Conservation (phyloP, 1,140 invertebrate genomes). For the Eubasilissa regina region DNA sequence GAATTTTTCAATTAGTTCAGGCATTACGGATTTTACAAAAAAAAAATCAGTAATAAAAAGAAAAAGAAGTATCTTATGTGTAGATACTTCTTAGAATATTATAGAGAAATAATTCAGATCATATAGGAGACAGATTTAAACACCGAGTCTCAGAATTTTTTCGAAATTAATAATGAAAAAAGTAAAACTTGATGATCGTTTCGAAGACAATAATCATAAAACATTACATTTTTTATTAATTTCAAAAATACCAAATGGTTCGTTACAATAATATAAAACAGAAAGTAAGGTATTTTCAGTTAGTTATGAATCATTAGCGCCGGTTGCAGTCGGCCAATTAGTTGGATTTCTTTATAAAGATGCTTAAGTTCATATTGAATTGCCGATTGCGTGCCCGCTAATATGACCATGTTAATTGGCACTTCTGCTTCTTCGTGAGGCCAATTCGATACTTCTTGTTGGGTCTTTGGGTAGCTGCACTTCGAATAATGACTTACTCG, state of each 20-base stretch:
- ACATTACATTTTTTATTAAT: not conserved
- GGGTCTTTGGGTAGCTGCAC: no score
- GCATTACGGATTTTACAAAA: not conserved
- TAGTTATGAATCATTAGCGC: not conserved
- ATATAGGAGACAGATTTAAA: no score
- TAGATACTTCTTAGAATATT: no score
- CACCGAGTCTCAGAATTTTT: no score
- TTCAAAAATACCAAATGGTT: not conserved
- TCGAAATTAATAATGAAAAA: not conserved
- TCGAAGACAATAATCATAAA: not conserved
- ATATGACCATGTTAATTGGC: not conserved
- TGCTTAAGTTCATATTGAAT: not conserved
- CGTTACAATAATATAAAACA: not conserved
- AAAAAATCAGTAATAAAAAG: not conserved
- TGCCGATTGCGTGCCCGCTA: not conserved
- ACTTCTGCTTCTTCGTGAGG: no score
- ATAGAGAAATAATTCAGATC: no score
- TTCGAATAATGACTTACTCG: no score
- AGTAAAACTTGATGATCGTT: not conserved
- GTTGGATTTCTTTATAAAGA: not conserved
- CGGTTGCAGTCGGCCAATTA: not conserved
- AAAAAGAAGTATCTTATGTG: no score
- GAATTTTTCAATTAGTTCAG: conserved; percentile 36
- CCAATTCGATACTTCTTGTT: no score
- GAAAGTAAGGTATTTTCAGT: not conserved